phyloP scores from a whole-genome alignment of 2,113 vertebrate genomes.

The Elachura formosa region DNA sequence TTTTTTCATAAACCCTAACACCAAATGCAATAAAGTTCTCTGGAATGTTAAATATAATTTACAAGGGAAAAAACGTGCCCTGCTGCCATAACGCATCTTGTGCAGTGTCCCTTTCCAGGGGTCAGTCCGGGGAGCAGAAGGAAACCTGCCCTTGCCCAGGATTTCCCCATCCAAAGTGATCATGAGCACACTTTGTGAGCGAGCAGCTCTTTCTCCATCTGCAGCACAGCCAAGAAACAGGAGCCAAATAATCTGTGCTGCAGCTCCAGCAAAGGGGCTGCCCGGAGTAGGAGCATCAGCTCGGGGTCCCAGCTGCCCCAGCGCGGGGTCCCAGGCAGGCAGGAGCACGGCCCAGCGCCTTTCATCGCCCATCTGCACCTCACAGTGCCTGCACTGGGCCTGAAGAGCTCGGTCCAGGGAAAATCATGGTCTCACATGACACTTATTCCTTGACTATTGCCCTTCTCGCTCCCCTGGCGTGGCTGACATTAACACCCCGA shows the following conservation, averaged over 20 bases:
- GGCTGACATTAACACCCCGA: constrained; percentile 28
- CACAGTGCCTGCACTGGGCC: accelerated
- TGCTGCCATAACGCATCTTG: background rate
- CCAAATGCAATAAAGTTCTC: constrained; percentile 72
- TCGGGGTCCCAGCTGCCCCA: background rate
- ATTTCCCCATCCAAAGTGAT: background rate
- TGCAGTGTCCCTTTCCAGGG: background rate
- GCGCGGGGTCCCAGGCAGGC: background rate
- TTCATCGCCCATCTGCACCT: constrained; percentile 38
- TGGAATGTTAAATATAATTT: constrained; percentile 79
- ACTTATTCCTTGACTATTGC: constrained; percentile 23
- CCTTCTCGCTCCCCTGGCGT: constrained; percentile 2
- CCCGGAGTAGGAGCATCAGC: background rate
- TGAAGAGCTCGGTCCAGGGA: background rate
- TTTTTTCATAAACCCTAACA: constrained; percentile 77
- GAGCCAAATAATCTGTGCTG: background rate
- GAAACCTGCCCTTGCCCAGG: background rate
- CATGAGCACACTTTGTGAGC: background rate
- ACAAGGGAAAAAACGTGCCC: constrained; percentile 51
- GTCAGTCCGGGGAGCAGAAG: background rate
- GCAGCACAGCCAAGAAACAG: background rate
- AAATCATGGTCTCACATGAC: background rate
- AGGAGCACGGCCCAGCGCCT: background rate
- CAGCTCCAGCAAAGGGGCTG: background rate
- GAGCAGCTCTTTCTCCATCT: background rate